A percentile compares a stretch with the other conserved stretches of the same genome.
Conservation (phyloP, 2,113 vertebrate species). For the Dicaeum eximium region DNA sequence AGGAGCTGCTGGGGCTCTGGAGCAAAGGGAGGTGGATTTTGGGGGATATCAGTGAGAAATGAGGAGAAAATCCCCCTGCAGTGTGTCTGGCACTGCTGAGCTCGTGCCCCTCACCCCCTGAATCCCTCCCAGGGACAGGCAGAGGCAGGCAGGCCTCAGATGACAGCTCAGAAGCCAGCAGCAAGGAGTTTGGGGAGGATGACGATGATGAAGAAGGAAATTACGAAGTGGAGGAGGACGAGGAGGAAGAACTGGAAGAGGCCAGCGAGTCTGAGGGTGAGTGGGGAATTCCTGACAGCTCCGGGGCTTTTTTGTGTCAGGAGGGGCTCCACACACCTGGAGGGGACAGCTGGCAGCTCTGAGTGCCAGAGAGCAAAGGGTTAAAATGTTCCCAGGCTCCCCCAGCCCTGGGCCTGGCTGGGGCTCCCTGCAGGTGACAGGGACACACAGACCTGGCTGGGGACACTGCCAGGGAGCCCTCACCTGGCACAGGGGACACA, state of each 20-base stretch:
- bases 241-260: background rate
- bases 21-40: background rate
- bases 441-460: too few relatives aligned
- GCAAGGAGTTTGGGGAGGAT: constrained; percentile 5
- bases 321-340: background rate
- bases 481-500: background rate
- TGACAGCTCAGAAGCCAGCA: constrained; percentile 14
- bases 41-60: background rate
- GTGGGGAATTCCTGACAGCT: background rate
- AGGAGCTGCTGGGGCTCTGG: constrained; percentile 5
- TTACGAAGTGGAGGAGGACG: constrained; percentile 43
- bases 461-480: background rate
- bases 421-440: too few relatives aligned
- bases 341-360: background rate
- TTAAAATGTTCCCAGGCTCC: background rate
- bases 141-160: background rate
- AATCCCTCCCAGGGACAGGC: background rate
- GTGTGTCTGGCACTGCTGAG: background rate
- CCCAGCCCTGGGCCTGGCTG: too few relatives aligned
- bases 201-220: constrained; percentile 32
- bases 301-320: background rate
- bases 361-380: background rate
- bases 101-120: background rate
- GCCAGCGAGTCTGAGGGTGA: constrained; percentile 54
- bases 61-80: fast-evolving